Base-by-base conservation (phyloP, 2,888 invertebrate genomes). In the Polydrusus cervinus region DNA sequence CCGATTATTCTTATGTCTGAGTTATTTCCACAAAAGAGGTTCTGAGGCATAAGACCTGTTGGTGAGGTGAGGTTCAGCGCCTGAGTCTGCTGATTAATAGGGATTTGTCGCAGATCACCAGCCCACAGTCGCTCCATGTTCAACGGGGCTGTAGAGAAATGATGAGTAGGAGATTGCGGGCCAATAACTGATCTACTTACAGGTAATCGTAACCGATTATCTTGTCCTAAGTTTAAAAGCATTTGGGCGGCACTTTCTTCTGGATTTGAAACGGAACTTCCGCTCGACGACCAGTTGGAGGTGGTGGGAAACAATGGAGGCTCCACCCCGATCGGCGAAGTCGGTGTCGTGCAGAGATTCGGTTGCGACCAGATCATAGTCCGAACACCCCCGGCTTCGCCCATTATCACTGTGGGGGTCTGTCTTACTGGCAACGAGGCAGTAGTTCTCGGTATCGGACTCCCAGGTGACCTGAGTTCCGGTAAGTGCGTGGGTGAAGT, bases 121-220 rank as follows among this genome's bases (percentile, higher is more conserved):
- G 95, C 95, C 97, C 97, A 97, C 67, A 97, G 88, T 79, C 95
- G 89, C 87, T 97, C 96, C 97, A 97, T 97, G 84, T 97, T 96
- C 74, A 97, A 89, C 18, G 95, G 94, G 34, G 76, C 89, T 88
- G 80, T 91, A 88, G 79, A 87, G 85, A 71, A 91, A 88, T 83
- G 79, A 6, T 80, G 79, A 1, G 79, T 75, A 9, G 81, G 78
- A 8, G 82, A 49, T 85, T 87, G 76, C 83, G 84, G 75, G 73
- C 75, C 81, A 74, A 78, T 79, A 73, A 73, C 78, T 67, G 76
- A 75, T 73, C 76, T 79, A 69, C 74, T 82, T 61, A 79, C 80
- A 70, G 81, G 82, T 77, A 77, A 78, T 74, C 79, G 78, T 73
- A 80, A 61, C 53, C 81, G 71, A 45, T 78, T 74, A 88, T 83